Evolutionary conservation across 1,140 invertebrate species (phyloP).

Genomic region (Drosophila ogumai): DNA sequence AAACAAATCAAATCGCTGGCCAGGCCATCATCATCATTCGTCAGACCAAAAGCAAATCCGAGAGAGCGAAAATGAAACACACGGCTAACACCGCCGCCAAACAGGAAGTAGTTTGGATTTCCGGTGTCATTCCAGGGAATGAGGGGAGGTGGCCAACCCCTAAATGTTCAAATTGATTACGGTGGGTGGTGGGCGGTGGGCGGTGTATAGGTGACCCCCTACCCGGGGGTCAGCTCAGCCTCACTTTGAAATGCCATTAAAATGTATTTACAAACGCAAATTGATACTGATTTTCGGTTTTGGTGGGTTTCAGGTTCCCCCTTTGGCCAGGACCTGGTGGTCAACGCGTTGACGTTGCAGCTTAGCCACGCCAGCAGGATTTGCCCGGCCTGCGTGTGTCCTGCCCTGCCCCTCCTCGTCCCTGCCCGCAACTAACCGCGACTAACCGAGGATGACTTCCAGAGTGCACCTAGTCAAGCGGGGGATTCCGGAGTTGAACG

Average conservation of each 20-base stretch:
- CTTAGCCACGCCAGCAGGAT: conserved; percentile 55
- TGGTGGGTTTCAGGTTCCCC: background rate
- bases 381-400: conserved; percentile 38
- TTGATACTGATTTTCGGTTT: conserved; percentile 78
- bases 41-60: conserved; percentile 65
- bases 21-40: conserved; percentile 63
- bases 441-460: too few species aligned
- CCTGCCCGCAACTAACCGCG: conserved; percentile 5
- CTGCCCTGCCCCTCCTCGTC: background rate
- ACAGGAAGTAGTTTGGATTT: conserved; percentile 83
- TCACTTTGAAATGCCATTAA: conserved; percentile 82
- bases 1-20: conserved; percentile 79
- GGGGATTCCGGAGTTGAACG: conserved; percentile 15
- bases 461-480: background rate
- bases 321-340: conserved; percentile 7
- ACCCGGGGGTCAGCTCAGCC: conserved; percentile 53
- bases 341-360: conserved; percentile 69
- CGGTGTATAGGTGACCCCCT: background rate
- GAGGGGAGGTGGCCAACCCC: background rate
- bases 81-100: conserved; percentile 64
- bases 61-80: conserved; percentile 71
- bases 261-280: conserved; percentile 84
- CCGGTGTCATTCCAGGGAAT: conserved; percentile 62
- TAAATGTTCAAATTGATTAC: conserved; percentile 82
- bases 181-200: conserved; percentile 1